These are phyloP conservation scores for Calameuta filiformis DNA, from an alignment of 2,888 invertebrate genomes.

Conservation along the genomic window DNA sequence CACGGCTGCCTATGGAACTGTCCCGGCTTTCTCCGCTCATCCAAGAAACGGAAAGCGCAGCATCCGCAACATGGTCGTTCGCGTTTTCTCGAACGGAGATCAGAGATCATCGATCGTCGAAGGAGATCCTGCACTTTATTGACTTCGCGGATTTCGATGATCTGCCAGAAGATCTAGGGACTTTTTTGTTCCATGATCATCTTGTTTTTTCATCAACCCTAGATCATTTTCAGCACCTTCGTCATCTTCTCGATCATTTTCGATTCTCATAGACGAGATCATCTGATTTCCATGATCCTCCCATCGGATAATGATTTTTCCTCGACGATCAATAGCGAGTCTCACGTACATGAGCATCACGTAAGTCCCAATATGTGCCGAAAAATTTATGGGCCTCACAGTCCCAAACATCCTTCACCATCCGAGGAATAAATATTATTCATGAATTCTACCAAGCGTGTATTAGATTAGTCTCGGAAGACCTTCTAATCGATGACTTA, in stretches of 20 bases:
- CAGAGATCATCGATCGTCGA: background rate
- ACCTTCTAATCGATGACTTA: background rate
- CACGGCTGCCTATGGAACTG: background rate
- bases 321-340: background rate
- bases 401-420: background rate
- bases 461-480: background rate
- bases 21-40: background rate
- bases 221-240: too few species aligned
- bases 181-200: background rate
- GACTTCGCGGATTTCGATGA: background rate
- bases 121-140: background rate
- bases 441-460: background rate
- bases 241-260: background rate
- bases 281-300: background rate
- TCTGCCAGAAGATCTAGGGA: background rate
- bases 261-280: background rate
- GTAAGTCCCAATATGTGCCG: background rate
- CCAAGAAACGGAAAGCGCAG: constrained; percentile 2
- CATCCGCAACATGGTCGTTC: background rate
- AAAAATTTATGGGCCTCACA: background rate
- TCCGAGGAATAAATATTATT: background rate
- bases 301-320: background rate
- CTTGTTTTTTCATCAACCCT: background rate
- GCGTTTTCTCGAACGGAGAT: background rate
- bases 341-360: background rate